A percentile compares a stretch with the other conserved stretches of the same genome.
Conservation (phyloP, 2,888 invertebrate genomes). For the Acleris holmiana region DNA sequence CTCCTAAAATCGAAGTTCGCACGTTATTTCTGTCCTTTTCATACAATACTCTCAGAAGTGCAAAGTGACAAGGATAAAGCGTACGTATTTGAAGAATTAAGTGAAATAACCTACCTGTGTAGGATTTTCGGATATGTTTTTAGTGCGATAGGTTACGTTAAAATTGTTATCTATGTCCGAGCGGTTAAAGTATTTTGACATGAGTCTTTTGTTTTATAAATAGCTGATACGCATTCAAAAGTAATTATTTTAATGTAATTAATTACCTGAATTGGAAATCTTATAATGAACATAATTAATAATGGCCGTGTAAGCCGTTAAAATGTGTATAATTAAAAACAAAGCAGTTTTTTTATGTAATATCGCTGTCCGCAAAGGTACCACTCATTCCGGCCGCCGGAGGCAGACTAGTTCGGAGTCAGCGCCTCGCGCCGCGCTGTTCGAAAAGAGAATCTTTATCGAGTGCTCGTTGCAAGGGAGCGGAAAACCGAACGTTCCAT, state of each 20-base stretch:
- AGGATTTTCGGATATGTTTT: constrained; percentile 19
- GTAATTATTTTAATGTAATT: constrained; percentile 13
- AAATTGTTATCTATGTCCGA: constrained; percentile 21
- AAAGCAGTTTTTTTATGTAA: constrained; percentile 16
- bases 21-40: too few species aligned
- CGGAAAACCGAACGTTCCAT: constrained; percentile 45
- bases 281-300: constrained; percentile 10
- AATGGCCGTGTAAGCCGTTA: constrained; percentile 16
- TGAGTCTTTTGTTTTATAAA: constrained; percentile 14
- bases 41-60: too few species aligned
- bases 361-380: constrained; percentile 35
- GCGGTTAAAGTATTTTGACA: neutral
- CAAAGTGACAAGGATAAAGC: too few species aligned
- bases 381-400: constrained; percentile 41
- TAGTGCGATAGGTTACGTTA: constrained; percentile 13
- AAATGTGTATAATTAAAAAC: constrained; percentile 22
- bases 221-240: constrained; percentile 12
- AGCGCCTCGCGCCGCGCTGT: constrained; percentile 42
- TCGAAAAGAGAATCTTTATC: constrained; percentile 44
- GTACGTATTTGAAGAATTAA: too few species aligned
- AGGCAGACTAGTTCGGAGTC: constrained; percentile 42
- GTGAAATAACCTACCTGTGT: constrained; percentile 1
- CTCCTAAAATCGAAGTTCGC: too few species aligned
- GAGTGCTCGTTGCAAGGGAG: constrained; percentile 43
- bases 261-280: constrained; percentile 11